Base-by-base conservation (phyloP, 2,888 invertebrate genomes). In the Agriopis marginaria region DNA sequence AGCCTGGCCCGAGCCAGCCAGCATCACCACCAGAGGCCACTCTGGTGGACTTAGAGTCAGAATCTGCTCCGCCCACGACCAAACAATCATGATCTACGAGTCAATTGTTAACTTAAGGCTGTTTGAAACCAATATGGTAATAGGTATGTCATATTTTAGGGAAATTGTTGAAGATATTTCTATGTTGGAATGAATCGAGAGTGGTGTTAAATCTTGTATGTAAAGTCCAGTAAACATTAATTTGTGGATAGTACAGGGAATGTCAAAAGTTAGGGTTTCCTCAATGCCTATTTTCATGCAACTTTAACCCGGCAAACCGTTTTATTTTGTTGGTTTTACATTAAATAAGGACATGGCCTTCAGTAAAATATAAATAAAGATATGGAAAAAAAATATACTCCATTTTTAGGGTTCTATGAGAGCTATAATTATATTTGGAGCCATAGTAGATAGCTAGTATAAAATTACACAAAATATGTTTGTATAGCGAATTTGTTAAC, bases 1-100 rank as follows among this genome's bases (percentile, higher is more conserved):
- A 86, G 12, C 76, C 80, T 1, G 82, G 82, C 45, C 68, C 77
- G 17, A 77, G 76, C 66, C 71, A 81, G 40, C 74, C 85, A 0
- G 74, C 78, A 0, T 75, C 84, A 6, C 85, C 88, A 0, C 77
- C 82, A 0, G 90, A 91, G 47, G 90, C 89, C 11, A 88, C 92
- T 0, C 79, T 93, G 6, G 86, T 93, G 2, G 91, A 93, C 73
- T 79, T 93, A 0, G 76, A 79, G 44, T 67, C 86, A 0, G 89
- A 90, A 2, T 72, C 86, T 9, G 65, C 77, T 0, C 80, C 86
- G 2, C 87, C 91, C 5, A 83, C 88, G 9, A 86, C 90, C 12
- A 93, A 92, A 71, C 89, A 89, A 9, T 93, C 93, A 89, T 94
- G 93, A 93, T 93, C 84, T 64, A 49, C 55, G 54, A 70, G 63